Base-by-base conservation (phyloP, 2,797 vertebrate species). In the Sebastes reedi region DNA sequence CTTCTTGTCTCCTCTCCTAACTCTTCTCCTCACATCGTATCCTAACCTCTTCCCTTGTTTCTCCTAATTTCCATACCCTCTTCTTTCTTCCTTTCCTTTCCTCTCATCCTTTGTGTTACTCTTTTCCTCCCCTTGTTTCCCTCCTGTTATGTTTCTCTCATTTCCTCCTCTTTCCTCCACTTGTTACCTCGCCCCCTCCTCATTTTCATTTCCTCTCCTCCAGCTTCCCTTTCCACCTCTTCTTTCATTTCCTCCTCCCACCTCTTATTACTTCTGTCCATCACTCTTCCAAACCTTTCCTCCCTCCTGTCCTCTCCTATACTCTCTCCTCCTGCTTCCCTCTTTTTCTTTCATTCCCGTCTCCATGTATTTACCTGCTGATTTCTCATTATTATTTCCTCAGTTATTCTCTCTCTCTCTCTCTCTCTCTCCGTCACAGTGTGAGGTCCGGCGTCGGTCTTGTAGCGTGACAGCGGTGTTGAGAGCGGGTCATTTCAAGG, bases 401-500 rank as follows among this genome's bases (percentile, higher is more conserved):
- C 71, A 12, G 27, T 69, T 54, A 11, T 42, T 72, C 39, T 11
- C 25, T 25, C 52, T 36, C 36, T 75, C 11, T 30, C 32, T 54
- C 27, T 60, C 25, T 29, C 27, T 54, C 29, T 61, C 25, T 55
- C 59, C 2, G 32, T 78, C 87, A 6, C 82, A 70, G 83, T 34
- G 30, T 61, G 88, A 62, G 69, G 77, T 81, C 80, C 3, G n/a
- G 66, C 71, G 75, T 60, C 70, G 24, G 30, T 87, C 84, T 82
- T 58, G 77, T 80, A 54, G 65, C 50, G 10, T 86, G 83, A 86
- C 85, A 80, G 84, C 67, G 16, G 70, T n/a, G 74, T 78, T 70
- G 79, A 77, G 79, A 75, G 58, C 11, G 1, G 84, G 84, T 89
- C 87, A 72, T 89, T 85, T 86, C 72, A 90, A 90, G 88, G 86